Evolutionary conservation across 2,888 invertebrate genomes (phyloP).

Genomic region (Temnothorax unifasciatus): DNA sequence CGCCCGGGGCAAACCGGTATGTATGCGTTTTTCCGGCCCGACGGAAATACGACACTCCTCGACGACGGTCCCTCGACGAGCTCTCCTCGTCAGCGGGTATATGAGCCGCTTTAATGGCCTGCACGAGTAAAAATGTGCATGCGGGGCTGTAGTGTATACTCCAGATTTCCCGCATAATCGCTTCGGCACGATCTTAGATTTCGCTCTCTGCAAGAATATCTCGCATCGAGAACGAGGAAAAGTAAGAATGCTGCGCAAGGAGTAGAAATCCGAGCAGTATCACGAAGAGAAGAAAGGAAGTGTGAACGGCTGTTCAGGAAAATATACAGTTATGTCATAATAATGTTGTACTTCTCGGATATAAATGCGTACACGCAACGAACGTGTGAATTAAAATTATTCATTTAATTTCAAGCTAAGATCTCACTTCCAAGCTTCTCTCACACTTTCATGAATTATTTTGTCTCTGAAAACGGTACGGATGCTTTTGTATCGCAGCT

Average conservation of each 20-base stretch:
- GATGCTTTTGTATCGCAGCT: background rate
- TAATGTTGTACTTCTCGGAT: background rate
- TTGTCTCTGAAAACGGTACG: background rate
- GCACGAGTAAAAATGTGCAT: slow-evolving; percentile 8
- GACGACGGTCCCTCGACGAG: slow-evolving; percentile 46
- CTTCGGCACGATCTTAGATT: background rate
- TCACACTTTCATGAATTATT: background rate
- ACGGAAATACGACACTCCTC: slow-evolving; percentile 68
- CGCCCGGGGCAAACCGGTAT: slow-evolving; percentile 61
- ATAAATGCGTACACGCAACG: background rate
- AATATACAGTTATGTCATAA: background rate
- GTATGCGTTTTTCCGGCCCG: slow-evolving; percentile 65
- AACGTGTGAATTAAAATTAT: background rate
- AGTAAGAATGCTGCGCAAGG: no score
- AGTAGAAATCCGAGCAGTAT: background rate
- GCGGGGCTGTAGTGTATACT: background rate
- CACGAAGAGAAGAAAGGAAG: background rate
- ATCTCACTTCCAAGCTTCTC: background rate
- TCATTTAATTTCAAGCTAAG: background rate
- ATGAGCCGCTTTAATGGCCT: slow-evolving; percentile 26
- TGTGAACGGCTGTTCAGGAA: background rate
- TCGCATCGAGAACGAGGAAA: background rate
- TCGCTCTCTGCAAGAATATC: background rate
- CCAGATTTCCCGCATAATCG: slow-evolving; percentile 12
- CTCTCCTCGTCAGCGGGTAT: slow-evolving; percentile 61